Percentiles rank a stretch among this genome's conserved stretches.
These are phyloP conservation scores for Dusona sp. DNA, from an alignment of 2,888 invertebrate genomes.

Conservation along the genomic window DNA sequence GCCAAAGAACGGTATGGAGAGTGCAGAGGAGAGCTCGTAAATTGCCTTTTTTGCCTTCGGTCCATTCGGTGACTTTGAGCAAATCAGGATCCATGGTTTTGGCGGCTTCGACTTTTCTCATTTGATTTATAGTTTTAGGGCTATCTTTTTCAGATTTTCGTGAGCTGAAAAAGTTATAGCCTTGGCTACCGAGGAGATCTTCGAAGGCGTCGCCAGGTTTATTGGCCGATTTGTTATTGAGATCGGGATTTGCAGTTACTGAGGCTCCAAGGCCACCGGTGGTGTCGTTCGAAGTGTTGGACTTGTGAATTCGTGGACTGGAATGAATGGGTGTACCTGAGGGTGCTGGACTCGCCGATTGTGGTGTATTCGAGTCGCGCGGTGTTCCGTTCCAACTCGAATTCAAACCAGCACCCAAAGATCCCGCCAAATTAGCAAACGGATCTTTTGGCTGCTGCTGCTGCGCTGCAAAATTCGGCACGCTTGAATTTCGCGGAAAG, in stretches of 20 bases:
- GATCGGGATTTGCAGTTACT: constrained; percentile 86
- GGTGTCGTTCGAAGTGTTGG: constrained; percentile 73
- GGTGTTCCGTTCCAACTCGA: constrained; percentile 84
- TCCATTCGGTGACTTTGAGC: constrained; percentile 93
- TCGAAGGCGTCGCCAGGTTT: constrained; percentile 91
- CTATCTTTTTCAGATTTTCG: constrained; percentile 89
- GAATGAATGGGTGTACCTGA: constrained; percentile 85
- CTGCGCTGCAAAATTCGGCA: constrained; percentile 85
- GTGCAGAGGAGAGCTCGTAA: constrained; percentile 98
- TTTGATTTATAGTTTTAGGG: constrained; percentile 95
- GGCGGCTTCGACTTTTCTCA: constrained; percentile 94
- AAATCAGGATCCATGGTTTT: constrained; percentile 97
- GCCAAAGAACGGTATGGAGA: constrained; percentile 96
- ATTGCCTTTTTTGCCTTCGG: constrained; percentile 98
- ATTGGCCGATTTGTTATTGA: constrained; percentile 73
- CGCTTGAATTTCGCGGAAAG: constrained; percentile 85
- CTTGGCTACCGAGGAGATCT: constrained; percentile 95
- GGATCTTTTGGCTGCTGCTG: constrained; percentile 87
- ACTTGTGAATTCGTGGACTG: constrained; percentile 82
- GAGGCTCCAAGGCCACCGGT: constrained; percentile 46
- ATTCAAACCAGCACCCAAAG: constrained; percentile 81
- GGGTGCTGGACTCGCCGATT: constrained; percentile 82
- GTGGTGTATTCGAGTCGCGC: constrained; percentile 82
- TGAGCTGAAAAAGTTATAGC: constrained; percentile 90
- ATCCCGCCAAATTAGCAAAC: constrained; percentile 89